A percentile compares a stretch with the other conserved stretches of the same genome.
phyloP scores from a whole-genome alignment of 2,113 vertebrate genomes.

The Colossoma macropomum region DNA sequence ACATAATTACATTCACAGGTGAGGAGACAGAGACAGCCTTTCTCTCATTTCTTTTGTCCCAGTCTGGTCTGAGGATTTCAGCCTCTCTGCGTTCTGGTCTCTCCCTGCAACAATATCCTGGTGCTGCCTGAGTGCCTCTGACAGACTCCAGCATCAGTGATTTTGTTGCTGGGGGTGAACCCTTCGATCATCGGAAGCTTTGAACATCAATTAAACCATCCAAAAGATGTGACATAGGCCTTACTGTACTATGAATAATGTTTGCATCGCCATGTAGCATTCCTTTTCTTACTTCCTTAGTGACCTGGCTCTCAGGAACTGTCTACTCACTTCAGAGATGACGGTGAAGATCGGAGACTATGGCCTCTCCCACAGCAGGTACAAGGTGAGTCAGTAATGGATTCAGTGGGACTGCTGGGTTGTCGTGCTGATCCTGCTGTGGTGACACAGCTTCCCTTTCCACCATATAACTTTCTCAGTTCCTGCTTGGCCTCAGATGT shows the following conservation, averaged over 20 bases:
- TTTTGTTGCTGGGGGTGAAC: slow-evolving; percentile 97
- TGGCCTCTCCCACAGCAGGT: slow-evolving; percentile 90
- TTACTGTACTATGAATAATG: background rate
- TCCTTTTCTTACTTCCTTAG: slow-evolving; percentile 68
- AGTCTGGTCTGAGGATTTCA: background rate
- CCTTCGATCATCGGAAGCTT: slow-evolving; percentile 35
- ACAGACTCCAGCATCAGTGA: slow-evolving; percentile 99
- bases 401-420: background rate
- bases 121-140: slow-evolving; percentile 93
- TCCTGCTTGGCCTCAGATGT: background rate
- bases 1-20: slow-evolving; percentile 96
- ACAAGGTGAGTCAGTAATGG: slow-evolving; percentile 82
- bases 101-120: slow-evolving; percentile 96
- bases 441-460: background rate
- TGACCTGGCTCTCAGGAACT: slow-evolving; percentile 94
- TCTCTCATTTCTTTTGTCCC: slow-evolving; percentile 3
- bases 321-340: slow-evolving; percentile 90
- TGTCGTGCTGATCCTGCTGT: background rate
- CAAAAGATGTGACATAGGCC: background rate
- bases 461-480: background rate
- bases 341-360: slow-evolving; percentile 96
- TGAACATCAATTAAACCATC: slow-evolving; percentile 7
- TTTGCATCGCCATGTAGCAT: background rate
- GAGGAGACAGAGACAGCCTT: slow-evolving; percentile 38
- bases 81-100: slow-evolving; percentile 65